A percentile compares a stretch with the other conserved stretches of the same genome.
Conservation (phyloP, 2,888 invertebrate species). For the Pheosia gnoma region DNA sequence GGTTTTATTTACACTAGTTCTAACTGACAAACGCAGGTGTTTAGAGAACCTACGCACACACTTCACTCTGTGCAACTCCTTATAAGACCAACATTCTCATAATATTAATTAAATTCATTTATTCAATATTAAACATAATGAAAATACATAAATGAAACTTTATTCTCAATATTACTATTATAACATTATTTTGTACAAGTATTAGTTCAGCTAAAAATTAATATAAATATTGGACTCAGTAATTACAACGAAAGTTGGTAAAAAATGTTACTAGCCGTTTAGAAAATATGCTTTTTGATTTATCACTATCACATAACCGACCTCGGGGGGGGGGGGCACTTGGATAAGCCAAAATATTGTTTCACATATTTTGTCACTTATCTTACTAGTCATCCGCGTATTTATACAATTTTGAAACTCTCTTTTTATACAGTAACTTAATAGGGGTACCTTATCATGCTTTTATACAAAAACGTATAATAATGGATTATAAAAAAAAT, state of each 20-base stretch:
- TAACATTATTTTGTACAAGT: constrained; percentile 19
- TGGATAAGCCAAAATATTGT: neutral
- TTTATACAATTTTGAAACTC: neutral
- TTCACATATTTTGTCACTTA: neutral
- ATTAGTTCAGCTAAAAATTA: constrained; percentile 22
- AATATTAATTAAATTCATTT: too few relatives aligned
- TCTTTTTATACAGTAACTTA: too few relatives aligned
- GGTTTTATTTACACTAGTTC: neutral
- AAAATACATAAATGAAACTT: too few relatives aligned
- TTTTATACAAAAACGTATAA: neutral
- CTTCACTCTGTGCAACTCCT: neutral
- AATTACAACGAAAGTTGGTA: constrained; percentile 23
- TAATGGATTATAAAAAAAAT: too few relatives aligned
- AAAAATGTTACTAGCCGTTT: constrained; percentile 30
- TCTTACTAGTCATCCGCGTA: neutral
- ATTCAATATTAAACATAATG: too few relatives aligned
- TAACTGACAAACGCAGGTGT: neutral
- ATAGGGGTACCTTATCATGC: neutral
- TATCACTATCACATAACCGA: neutral
- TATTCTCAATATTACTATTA: neutral
- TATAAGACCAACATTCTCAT: neutral
- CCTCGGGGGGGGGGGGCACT: neutral
- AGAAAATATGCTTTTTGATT: constrained; percentile 11
- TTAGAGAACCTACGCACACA: neutral
- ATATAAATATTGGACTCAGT: constrained; percentile 7